phyloP scores from a whole-genome alignment of 2,113 vertebrate genomes.

The Malurus alboscapulatus region DNA sequence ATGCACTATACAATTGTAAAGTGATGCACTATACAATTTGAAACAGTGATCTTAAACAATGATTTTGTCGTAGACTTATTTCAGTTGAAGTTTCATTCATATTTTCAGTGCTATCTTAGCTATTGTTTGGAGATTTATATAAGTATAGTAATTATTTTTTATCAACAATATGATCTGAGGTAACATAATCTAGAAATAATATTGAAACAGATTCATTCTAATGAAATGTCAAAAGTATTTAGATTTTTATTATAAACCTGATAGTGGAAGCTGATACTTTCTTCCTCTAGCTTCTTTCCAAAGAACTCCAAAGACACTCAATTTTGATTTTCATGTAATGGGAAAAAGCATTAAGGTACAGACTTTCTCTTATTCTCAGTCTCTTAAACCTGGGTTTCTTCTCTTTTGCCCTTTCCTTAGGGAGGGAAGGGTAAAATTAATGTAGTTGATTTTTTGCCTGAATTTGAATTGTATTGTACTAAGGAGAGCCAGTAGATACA shows the following conservation, averaged over 20 bases:
- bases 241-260: background rate
- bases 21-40: background rate
- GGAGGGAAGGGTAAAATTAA: background rate
- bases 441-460: background rate
- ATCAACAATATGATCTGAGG: background rate
- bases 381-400: background rate
- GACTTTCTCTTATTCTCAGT: background rate
- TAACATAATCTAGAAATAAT: background rate
- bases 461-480: background rate
- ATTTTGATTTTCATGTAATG: background rate
- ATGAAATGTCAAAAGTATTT: accelerated
- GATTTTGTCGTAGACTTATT: background rate
- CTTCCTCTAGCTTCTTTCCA: background rate
- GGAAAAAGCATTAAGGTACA: background rate
- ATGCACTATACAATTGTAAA: background rate
- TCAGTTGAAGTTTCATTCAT: background rate
- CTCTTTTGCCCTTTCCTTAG: background rate
- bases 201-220: background rate
- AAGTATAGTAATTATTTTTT: background rate
- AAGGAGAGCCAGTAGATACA: background rate
- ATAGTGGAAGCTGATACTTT: background rate
- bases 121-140: background rate
- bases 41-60: background rate
- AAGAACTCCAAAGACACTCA: background rate
- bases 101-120: background rate